Base-by-base conservation (phyloP, 1,140 invertebrate species). In the Scaptodrosophila lebanonensis region DNA sequence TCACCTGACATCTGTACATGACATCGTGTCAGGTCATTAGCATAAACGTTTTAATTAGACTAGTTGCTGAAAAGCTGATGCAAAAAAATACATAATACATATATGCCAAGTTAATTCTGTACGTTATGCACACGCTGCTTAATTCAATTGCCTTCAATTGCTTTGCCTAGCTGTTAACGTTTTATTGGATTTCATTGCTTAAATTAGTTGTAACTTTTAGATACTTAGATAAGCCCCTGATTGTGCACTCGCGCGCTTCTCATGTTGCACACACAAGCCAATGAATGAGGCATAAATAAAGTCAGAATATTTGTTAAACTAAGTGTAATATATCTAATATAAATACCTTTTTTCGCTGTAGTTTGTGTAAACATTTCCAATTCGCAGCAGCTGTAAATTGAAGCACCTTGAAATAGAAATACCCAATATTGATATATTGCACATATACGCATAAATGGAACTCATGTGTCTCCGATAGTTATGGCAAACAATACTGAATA, bases 1-100 rank as follows among this genome's bases (percentile, higher is more conserved):
- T 57, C 59, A 73, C 68, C 71, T 66, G 64, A 60, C 57, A 66
- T 56, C 43, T 39, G 42, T 40, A 75, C 61, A 57, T 69, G 65
- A 56, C 69, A 58, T 52, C 45, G 22, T 63, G 60, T 82, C 62
- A 65, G 45, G 42, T 62, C 11, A 82, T 79, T 79, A 62, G 57
- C 75, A 79, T 82, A 82, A 82, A 73, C 48, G 57, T 75, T 83
- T 79, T 82, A 79, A 79, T 79, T 82, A 82, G 61, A 8, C 44
- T 16, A 17, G 38, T 48, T 67, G 33, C 18, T 36, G 9, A 7
- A 20, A 16, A 3, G n/a, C n/a, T 77, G 45, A 17, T 64, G 64
- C 51, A 58, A 36, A 8, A 25, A 25, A 25, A 25, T 25, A 25
- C 3, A 25, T 8, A 8, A 25, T 4, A 25, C 22, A n/a, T n/a